phyloP scores from a whole-genome alignment of 2,113 vertebrate species.

The Elachura formosa region DNA sequence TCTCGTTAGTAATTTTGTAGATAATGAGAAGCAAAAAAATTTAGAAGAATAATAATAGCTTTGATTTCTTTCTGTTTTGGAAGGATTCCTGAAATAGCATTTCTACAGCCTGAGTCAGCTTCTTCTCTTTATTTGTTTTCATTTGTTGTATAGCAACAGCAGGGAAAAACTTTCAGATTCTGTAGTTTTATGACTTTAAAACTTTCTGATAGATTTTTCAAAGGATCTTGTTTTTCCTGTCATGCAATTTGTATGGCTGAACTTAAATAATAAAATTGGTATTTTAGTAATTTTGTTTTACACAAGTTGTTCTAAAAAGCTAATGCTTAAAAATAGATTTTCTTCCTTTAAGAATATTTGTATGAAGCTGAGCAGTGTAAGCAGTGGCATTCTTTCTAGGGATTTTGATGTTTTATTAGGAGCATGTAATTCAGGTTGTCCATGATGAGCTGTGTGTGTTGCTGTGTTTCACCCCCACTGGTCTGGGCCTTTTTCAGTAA shows the following conservation, averaged over 20 bases:
- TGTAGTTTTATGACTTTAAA: background rate
- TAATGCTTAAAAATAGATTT: background rate
- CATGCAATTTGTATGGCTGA: background rate
- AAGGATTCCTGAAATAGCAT: background rate
- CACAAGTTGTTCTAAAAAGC: background rate
- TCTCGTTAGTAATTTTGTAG: background rate
- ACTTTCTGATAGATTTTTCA: background rate
- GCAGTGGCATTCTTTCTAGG: background rate
- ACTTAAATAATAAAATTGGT: background rate
- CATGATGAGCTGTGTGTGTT: fast-evolving
- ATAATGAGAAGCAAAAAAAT: background rate
- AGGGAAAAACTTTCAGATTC: background rate
- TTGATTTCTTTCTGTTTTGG: background rate
- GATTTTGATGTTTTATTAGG: background rate
- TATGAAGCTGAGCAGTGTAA: background rate
- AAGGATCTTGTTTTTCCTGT: background rate
- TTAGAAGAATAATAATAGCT: background rate
- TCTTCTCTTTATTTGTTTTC: background rate
- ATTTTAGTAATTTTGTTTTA: background rate
- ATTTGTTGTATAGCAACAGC: background rate
- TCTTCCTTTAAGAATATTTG: background rate
- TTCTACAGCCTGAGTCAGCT: background rate
- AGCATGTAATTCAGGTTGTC: background rate
- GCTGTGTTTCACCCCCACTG: background rate
- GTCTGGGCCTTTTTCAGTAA: background rate